These are phyloP conservation scores for Epizoanthus rinbou DNA, from an alignment of 92 coral and sea anemone species.

Conservation along the genomic window DNA sequence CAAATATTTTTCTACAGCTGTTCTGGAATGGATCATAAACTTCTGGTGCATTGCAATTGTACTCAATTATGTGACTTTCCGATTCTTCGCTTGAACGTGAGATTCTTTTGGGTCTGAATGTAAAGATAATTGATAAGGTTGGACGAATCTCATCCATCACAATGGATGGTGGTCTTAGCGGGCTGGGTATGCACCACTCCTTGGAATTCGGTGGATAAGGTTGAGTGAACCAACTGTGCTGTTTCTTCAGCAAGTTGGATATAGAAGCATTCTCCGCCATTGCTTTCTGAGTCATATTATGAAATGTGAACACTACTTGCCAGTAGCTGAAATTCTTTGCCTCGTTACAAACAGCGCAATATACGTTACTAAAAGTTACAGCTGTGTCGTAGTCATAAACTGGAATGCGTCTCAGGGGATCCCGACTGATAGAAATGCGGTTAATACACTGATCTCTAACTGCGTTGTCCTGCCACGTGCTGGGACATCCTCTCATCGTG, in stretches of 20 bases:
- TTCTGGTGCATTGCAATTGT: neutral
- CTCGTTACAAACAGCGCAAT: slow-evolving; percentile 8
- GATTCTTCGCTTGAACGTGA: neutral
- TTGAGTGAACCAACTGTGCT: neutral
- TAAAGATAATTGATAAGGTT: neutral
- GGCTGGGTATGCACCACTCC: neutral
- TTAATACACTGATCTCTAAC: no score
- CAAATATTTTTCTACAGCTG: neutral
- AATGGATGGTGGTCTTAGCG: neutral
- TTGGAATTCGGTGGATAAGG: neutral
- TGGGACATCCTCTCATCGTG: no score
- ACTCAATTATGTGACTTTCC: neutral
- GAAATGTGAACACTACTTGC: no score
- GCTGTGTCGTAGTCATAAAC: no score
- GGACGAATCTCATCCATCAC: no score
- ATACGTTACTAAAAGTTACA: neutral
- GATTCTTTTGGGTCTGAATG: neutral
- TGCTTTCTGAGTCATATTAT: neutral
- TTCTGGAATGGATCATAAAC: slow-evolving; percentile 4
- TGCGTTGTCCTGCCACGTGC: no score
- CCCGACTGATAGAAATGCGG: no score
- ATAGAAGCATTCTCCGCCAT: neutral
- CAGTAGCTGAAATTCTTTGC: no score
- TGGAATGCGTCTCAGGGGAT: no score
- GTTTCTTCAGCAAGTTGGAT: neutral